phyloP scores from a whole-genome alignment of 1,140 invertebrate genomes.

The Sycophaga agraensis region DNA sequence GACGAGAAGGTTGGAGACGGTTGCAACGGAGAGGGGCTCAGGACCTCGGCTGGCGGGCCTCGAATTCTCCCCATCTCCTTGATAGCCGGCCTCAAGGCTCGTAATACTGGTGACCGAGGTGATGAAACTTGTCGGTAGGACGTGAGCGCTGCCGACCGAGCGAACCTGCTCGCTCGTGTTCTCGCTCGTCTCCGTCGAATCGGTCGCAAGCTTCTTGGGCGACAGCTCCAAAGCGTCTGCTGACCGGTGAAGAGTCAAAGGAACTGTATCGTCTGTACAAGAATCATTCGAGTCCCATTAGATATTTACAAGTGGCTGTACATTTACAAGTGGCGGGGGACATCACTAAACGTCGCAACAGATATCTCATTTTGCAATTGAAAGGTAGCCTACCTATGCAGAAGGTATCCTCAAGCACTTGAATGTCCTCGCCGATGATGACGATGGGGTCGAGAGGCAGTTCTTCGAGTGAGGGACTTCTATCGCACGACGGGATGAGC shows the following conservation, averaged over 20 bases:
- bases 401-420: not conserved
- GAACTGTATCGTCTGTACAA: not conserved
- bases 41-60: constrained; percentile 74
- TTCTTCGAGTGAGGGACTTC: constrained; percentile 80
- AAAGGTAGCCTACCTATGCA: not conserved
- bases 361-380: too few species aligned
- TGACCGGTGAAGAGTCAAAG: not conserved
- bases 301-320: too few species aligned
- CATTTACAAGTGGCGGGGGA: too few species aligned
- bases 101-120: constrained; percentile 84
- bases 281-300: too few species aligned
- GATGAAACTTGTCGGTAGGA: constrained; percentile 68
- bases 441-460: constrained; percentile 71
- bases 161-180: constrained; percentile 9
- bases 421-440: constrained; percentile 10
- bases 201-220: not conserved
- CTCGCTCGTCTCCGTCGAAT: constrained; percentile 21
- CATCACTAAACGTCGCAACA: too few species aligned
- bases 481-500: constrained; percentile 62
- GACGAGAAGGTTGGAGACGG: constrained; percentile 29
- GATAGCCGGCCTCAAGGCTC: constrained; percentile 82
- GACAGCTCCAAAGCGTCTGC: not conserved
- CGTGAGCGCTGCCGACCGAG: constrained; percentile 5
- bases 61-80: constrained; percentile 83
- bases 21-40: constrained; percentile 64